Evolutionary conservation across 2,113 vertebrate genomes (phyloP).

Genomic region (Pungitius pungitius): DNA sequence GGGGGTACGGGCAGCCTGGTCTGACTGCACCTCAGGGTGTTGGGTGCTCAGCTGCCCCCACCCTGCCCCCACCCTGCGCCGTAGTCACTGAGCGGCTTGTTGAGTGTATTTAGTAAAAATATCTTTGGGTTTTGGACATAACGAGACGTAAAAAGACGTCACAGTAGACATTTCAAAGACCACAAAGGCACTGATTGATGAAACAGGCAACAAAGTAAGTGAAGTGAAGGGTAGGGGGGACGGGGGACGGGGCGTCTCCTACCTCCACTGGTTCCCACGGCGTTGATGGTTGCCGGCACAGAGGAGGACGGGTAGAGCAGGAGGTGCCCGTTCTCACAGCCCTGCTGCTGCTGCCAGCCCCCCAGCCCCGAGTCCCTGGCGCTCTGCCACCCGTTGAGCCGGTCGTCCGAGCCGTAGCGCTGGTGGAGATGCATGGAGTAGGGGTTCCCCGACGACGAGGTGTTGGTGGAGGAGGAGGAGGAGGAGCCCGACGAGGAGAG

Average conservation of each 20-base stretch:
- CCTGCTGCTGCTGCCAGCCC: slow-evolving; percentile 81
- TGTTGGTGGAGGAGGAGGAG: slow-evolving; percentile 64
- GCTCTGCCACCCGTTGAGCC: slow-evolving; percentile 97
- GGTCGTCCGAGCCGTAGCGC: slow-evolving; percentile 97
- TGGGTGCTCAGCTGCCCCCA: no score
- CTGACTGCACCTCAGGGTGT: slow-evolving; percentile 42
- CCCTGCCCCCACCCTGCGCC: no score
- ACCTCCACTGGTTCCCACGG: slow-evolving; percentile 88
- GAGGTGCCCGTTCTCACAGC: slow-evolving; percentile 94
- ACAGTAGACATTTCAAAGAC: no score
- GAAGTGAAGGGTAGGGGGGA: no score
- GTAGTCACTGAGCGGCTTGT: no score
- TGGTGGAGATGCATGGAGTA: slow-evolving; percentile 91
- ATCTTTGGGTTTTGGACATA: no score
- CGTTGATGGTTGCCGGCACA: slow-evolving; percentile 94
- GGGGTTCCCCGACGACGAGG: slow-evolving; percentile 78
- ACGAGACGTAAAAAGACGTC: no score
- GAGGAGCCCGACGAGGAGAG: slow-evolving; percentile 71
- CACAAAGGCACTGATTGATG: no score
- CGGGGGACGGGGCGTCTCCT: no score
- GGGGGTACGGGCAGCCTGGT: slow-evolving; percentile 70
- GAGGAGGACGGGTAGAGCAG: slow-evolving; percentile 95
- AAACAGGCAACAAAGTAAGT: no score
- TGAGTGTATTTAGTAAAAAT: slow-evolving; percentile 2
- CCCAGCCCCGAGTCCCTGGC: slow-evolving; percentile 92